Percentiles rank a stretch among this genome's conserved stretches.
These are phyloP conservation scores for Eremobia ochroleuca DNA, from an alignment of 2,888 invertebrate species.

Conservation along the genomic window DNA sequence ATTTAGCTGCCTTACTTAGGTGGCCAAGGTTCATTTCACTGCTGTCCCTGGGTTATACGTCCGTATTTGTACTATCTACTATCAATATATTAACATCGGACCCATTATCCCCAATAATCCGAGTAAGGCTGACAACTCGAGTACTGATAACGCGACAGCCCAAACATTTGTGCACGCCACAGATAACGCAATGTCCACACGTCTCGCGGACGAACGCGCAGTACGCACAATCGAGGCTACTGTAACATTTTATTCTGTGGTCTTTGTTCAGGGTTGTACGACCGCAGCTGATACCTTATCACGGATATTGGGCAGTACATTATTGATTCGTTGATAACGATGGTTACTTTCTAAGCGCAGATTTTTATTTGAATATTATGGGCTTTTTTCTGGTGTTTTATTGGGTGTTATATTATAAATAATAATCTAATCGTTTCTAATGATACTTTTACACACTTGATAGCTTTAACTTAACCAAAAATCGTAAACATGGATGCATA, in stretches of 20 bases:
- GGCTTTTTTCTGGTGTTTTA: conserved; percentile 61
- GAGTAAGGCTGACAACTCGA: conserved; percentile 74
- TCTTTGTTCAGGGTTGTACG: conserved; percentile 77
- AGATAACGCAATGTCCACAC: conserved; percentile 71
- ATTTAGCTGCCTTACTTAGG: conserved; percentile 18
- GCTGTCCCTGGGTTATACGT: conserved; percentile 51
- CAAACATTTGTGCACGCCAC: conserved; percentile 74
- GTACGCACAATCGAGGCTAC: conserved; percentile 70
- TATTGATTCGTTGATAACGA: conserved; percentile 88
- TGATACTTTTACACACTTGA: conserved; percentile 21
- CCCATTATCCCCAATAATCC: conserved; percentile 82
- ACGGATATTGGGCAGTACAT: conserved; percentile 82
- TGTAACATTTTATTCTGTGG: conserved; percentile 77
- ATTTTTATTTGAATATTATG: conserved; percentile 79
- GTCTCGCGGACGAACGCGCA: conserved; percentile 46
- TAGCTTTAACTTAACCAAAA: conserved; percentile 19
- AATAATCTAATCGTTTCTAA: conserved; percentile 47
- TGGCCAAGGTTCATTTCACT: conserved; percentile 52
- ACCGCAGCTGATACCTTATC: conserved; percentile 79
- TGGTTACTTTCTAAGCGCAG: conserved; percentile 81
- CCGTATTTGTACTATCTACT: conserved; percentile 69
- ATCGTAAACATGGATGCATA: conserved; percentile 32
- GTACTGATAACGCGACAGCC: conserved; percentile 72
- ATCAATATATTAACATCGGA: conserved; percentile 76
- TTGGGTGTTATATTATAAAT: conserved; percentile 46